A percentile compares a stretch with the other conserved stretches of the same genome.
These are phyloP conservation scores for Falco columbarius DNA, from an alignment of 2,797 vertebrate species.

Conservation along the genomic window DNA sequence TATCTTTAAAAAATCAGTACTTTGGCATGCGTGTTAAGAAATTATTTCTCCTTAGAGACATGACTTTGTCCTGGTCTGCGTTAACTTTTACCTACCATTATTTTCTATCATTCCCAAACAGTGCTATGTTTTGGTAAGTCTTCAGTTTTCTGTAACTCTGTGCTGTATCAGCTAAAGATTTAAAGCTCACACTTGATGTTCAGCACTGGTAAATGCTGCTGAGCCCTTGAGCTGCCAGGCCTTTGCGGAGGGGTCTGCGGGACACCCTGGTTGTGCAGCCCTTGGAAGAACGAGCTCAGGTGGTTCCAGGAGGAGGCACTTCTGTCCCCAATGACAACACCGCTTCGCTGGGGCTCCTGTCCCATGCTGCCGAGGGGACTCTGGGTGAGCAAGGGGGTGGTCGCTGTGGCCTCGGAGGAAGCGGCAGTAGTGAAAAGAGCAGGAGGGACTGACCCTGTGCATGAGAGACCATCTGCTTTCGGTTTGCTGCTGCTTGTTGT, in stretches of 20 bases:
- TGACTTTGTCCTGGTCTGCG: neutral
- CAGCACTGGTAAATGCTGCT: neutral
- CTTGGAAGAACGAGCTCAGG: neutral
- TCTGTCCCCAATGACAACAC: accelerated
- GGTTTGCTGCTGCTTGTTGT: neutral
- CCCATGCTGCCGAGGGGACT: accelerated
- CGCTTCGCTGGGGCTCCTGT: neutral
- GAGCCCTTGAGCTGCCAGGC: neutral
- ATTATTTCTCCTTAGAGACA: neutral
- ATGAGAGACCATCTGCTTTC: neutral
- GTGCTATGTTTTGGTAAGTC: neutral
- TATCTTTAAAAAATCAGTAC: neutral
- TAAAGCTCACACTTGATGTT: neutral
- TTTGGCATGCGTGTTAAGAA: neutral
- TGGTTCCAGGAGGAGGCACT: neutral
- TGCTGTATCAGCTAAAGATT: neutral
- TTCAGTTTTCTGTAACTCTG: neutral
- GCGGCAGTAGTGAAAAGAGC: neutral
- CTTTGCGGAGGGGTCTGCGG: neutral
- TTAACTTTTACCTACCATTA: neutral
- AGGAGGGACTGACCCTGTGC: accelerated
- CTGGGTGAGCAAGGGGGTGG: neutral
- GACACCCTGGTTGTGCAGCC: neutral
- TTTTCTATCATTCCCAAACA: neutral
- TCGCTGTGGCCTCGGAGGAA: accelerated